Percentiles rank a stretch among this genome's conserved stretches.
These are phyloP conservation scores for Bathynomus jamesi DNA, from an alignment of 1,140 invertebrate species.

Conservation along the genomic window DNA sequence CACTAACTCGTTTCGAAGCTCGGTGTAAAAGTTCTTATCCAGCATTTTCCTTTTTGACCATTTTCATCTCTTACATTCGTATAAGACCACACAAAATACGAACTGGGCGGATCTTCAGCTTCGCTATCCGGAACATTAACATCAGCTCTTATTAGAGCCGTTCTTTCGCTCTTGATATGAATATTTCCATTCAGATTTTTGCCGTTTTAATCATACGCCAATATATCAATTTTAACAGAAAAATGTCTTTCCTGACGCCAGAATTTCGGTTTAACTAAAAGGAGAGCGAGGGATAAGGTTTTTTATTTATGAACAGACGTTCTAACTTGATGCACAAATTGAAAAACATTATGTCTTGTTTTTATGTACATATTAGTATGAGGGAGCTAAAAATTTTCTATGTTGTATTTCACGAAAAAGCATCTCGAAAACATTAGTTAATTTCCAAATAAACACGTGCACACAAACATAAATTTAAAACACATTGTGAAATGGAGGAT, in stretches of 20 bases:
- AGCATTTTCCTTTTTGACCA: background rate
- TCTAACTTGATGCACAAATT: background rate
- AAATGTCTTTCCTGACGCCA: background rate
- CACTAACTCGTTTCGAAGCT: background rate
- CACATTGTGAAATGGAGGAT: too few species aligned
- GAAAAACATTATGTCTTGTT: background rate
- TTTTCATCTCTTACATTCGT: background rate
- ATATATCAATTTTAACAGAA: background rate
- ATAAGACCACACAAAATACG: background rate
- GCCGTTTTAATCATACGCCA: background rate
- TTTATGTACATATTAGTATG: background rate
- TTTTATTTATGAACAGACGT: background rate
- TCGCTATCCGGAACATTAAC: background rate
- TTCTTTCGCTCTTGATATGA: background rate
- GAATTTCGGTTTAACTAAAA: background rate
- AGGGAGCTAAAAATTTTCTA: background rate
- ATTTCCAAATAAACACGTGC: too few species aligned
- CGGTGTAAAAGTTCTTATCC: background rate
- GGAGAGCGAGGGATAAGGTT: background rate
- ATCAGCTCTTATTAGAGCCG: background rate
- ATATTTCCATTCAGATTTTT: background rate
- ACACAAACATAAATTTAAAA: too few species aligned
- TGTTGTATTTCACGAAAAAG: background rate
- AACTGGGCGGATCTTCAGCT: background rate
- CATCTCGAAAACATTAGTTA: too few species aligned